These are phyloP conservation scores for Haliclona indistincta DNA, from an alignment of 37 sponge, comb jelly and placozoan species.

Conservation along the genomic window DNA sequence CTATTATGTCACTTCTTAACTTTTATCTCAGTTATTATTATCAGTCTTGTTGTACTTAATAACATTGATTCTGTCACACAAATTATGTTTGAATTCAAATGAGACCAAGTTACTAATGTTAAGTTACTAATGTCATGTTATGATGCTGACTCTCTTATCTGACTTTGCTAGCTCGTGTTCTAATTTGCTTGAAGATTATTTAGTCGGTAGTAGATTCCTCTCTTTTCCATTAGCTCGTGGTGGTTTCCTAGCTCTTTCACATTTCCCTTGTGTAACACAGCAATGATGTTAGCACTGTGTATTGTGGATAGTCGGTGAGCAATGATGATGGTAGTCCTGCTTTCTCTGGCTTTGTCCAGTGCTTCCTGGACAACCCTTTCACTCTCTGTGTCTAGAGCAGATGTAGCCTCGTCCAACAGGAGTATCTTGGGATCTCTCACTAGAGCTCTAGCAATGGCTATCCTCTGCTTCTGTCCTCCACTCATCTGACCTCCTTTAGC, in stretches of 20 bases:
- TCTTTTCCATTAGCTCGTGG: conserved; percentile 39
- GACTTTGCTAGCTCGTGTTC: too few species aligned
- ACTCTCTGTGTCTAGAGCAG: conserved; percentile 51
- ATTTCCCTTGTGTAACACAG: conserved; percentile 26
- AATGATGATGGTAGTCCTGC: conserved; percentile 67
- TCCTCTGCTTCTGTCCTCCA: conserved; percentile 72
- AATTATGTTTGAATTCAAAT: too few species aligned
- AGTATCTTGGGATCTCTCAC: conserved; percentile 64
- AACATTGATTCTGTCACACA: too few species aligned
- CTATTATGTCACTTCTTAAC: too few species aligned
- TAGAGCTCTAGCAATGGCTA: conserved; percentile 71
- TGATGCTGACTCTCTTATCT: too few species aligned
- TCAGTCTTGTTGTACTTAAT: too few species aligned
- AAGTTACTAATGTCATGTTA: too few species aligned
- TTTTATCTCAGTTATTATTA: too few species aligned
- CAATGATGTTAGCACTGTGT: conserved; percentile 22
- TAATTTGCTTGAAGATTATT: neutral
- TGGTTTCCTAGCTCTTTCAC: conserved; percentile 40
- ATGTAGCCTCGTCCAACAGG: conserved; percentile 74
- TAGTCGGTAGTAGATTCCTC: conserved; percentile 38
- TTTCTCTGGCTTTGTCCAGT: conserved; percentile 63
- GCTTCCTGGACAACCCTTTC: conserved; percentile 76
- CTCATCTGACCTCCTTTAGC: conserved; percentile 50
- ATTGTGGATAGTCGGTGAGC: conserved; percentile 57
- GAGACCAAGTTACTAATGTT: too few species aligned